These are phyloP conservation scores for Ostrea denselamellosa DNA, from an alignment of 1,140 invertebrate genomes.

Conservation along the genomic window DNA sequence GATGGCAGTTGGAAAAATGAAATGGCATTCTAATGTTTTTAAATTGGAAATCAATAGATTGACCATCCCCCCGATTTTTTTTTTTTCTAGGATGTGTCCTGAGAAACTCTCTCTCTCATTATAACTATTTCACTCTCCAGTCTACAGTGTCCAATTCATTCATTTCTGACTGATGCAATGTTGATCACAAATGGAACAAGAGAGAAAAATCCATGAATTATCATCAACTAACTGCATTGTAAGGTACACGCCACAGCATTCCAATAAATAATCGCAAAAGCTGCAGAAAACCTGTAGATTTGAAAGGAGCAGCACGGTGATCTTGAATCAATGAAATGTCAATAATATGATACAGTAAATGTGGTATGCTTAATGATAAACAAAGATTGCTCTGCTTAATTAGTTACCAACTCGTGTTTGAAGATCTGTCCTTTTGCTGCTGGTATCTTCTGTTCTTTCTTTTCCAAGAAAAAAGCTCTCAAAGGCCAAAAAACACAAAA, in stretches of 20 bases:
- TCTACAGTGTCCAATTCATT: slow-evolving; percentile 20
- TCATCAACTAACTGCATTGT: slow-evolving; percentile 10
- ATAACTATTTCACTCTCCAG: not conserved
- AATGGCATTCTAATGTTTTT: slow-evolving; percentile 30
- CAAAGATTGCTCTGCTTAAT: slow-evolving; percentile 39
- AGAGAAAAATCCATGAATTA: slow-evolving; percentile 34
- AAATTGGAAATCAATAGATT: slow-evolving; percentile 15
- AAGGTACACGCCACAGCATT: slow-evolving; percentile 10
- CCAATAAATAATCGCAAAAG: slow-evolving; percentile 39
- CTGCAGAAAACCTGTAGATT: slow-evolving; percentile 39
- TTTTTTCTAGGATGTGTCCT: not conserved
- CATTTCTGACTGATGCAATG: slow-evolving; percentile 31
- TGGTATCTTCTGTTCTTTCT: not conserved
- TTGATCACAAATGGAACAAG: slow-evolving; percentile 2
- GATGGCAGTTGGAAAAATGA: slow-evolving; percentile 19
- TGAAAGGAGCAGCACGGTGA: slow-evolving; percentile 20
- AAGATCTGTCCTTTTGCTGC: not conserved
- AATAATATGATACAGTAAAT: slow-evolving; percentile 35
- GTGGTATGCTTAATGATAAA: slow-evolving; percentile 36
- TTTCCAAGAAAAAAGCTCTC: not conserved
- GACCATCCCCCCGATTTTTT: not conserved
- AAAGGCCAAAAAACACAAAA: not conserved
- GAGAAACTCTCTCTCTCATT: not conserved
- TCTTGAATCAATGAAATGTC: slow-evolving; percentile 38
- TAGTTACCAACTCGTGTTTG: slow-evolving; percentile 28